phyloP scores from a whole-genome alignment of 1,140 invertebrate genomes.

The Pseudomyrmex flavicornis region DNA sequence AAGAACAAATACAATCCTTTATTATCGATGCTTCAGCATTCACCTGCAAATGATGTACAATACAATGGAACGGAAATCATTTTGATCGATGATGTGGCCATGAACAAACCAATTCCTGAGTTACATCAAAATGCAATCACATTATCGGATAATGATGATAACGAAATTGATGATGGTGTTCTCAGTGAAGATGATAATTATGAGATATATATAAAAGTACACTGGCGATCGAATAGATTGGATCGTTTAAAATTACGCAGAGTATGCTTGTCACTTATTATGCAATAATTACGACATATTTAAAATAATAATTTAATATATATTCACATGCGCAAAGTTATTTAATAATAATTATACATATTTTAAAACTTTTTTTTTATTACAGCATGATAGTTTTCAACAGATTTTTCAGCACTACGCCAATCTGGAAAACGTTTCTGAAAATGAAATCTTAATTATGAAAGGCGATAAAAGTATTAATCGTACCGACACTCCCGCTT shows the following conservation, averaged over 20 bases:
- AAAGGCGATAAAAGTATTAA: slow-evolving; percentile 74
- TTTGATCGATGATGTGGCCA: neutral
- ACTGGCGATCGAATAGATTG: slow-evolving; percentile 73
- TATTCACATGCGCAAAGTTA: slow-evolving; percentile 8
- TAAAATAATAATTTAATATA: neutral
- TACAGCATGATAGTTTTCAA: slow-evolving; percentile 78
- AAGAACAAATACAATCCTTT: neutral
- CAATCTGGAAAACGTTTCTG: slow-evolving; percentile 75
- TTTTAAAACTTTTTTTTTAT: slow-evolving; percentile 57
- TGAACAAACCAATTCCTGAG: neutral
- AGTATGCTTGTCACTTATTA: slow-evolving; percentile 60
- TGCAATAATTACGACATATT: too few relatives aligned
- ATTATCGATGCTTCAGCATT: neutral
- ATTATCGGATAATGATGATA: slow-evolving; percentile 23
- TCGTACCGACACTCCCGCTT: slow-evolving; percentile 77
- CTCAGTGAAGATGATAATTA: slow-evolving; percentile 70
- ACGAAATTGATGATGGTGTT: slow-evolving; percentile 64
- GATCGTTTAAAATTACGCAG: slow-evolving; percentile 70
- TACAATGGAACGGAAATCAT: slow-evolving; percentile 41
- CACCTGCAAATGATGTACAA: neutral
- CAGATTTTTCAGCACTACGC: slow-evolving; percentile 81
- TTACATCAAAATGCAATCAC: neutral
- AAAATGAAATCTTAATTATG: slow-evolving; percentile 78
- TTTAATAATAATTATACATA: neutral
- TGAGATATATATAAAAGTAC: slow-evolving; percentile 73